Evolutionary conservation across 64 coral and sea anemone genomes (phyloP).

Genomic region (Catalaphyllia jardinei): DNA sequence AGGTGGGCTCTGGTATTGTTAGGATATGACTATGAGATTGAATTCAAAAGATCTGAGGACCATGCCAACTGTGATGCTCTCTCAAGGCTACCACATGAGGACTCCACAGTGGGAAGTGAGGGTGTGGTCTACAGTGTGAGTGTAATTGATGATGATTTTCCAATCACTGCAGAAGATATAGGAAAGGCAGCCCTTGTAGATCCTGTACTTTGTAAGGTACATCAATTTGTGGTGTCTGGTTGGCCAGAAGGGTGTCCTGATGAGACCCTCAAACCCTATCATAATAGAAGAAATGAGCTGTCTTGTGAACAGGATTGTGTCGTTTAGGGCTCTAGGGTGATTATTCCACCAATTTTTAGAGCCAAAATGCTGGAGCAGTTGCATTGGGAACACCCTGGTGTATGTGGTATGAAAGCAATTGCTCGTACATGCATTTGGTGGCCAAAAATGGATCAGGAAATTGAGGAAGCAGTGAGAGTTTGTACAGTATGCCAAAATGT

Average conservation of each 20-base stretch:
- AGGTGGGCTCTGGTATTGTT: constrained; percentile 46
- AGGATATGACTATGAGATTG: constrained; percentile 57
- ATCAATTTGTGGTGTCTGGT: constrained; percentile 7
- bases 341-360: constrained; percentile 31
- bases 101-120: too few relatives aligned
- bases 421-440: constrained; percentile 62
- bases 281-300: constrained; percentile 16
- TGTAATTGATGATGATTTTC: constrained; percentile 56
- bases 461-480: constrained; percentile 31
- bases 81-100: constrained; percentile 30
- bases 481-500: constrained; percentile 61
- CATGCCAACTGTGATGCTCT: constrained; percentile 39
- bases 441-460: constrained; percentile 70
- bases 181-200: constrained; percentile 2
- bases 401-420: too few relatives aligned
- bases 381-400: too few relatives aligned
- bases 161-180: constrained; percentile 33
- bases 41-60: constrained; percentile 5
- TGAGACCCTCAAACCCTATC: constrained; percentile 8
- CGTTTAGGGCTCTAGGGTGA: constrained; percentile 20
- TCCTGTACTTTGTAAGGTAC: constrained; percentile 20
- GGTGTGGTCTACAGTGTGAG: too few relatives aligned
- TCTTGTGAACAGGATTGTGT: constrained; percentile 49
- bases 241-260: constrained; percentile 44
- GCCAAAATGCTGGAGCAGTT: constrained; percentile 4